phyloP scores from a whole-genome alignment of 1,140 invertebrate genomes.

The Thaumatotibia leucotreta region DNA sequence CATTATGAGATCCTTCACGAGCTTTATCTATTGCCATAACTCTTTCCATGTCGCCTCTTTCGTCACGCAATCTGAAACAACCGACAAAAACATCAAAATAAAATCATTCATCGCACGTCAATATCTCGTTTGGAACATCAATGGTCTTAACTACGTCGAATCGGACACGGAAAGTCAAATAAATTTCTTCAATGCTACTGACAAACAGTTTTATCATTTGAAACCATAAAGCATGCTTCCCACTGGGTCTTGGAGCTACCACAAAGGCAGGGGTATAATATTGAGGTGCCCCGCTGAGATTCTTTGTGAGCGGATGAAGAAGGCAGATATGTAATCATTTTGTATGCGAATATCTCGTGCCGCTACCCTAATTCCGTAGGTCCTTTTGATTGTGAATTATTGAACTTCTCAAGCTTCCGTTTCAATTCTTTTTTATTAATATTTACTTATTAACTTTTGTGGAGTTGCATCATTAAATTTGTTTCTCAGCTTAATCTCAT shows the following conservation, averaged over 20 bases:
- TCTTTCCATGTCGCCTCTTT: conserved; percentile 87
- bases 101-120: conserved; percentile 23
- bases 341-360: conserved; percentile 56
- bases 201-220: conserved; percentile 74
- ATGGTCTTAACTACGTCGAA: conserved; percentile 33
- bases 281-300: conserved; percentile 69
- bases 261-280: conserved; percentile 72
- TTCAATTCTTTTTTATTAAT: conserved; percentile 52
- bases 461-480: background rate
- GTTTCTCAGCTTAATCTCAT: background rate
- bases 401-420: conserved; percentile 58
- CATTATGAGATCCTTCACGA: conserved; percentile 90
- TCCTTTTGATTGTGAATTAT: conserved; percentile 69
- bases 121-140: conserved; percentile 52
- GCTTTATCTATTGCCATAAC: conserved; percentile 87
- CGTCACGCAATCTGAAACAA: conserved; percentile 88
- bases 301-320: conserved; percentile 69
- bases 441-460: conserved; percentile 41
- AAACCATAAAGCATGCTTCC: conserved; percentile 72
- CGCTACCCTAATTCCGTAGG: conserved; percentile 65
- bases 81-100: background rate
- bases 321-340: conserved; percentile 67
- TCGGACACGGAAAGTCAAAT: conserved; percentile 57
- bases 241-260: conserved; percentile 58
- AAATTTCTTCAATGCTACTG: conserved; percentile 59